These are phyloP conservation scores for Myotis findleyi DNA, from an alignment of 2,797 vertebrate species.

Conservation along the genomic window DNA sequence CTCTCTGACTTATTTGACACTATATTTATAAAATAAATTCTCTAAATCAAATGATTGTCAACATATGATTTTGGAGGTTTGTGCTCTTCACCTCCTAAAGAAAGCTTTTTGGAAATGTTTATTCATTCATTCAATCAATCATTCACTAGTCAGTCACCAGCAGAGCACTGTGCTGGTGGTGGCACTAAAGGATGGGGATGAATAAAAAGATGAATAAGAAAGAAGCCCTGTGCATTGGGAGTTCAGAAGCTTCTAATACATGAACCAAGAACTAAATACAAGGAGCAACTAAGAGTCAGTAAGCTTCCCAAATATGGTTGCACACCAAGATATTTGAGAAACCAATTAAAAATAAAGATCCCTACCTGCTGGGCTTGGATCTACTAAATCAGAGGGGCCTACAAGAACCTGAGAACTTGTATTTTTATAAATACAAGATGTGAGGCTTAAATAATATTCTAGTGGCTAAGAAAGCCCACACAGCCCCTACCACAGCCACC, in stretches of 20 bases:
- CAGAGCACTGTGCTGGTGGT: background rate
- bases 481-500: background rate
- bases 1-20: conserved; percentile 66
- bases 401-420: background rate
- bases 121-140: conserved; percentile 23
- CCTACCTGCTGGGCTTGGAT: background rate
- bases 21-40: conserved; percentile 73
- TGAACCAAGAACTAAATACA: conserved; percentile 33
- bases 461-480: conserved; percentile 9
- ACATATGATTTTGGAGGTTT: conserved; percentile 39
- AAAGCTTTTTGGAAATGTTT: conserved; percentile 41
- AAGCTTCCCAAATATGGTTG: background rate
- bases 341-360: conserved; percentile 32
- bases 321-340: background rate
- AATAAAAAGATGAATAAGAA: conserved; percentile 31
- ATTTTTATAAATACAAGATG: background rate
- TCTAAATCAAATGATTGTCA: conserved; percentile 64
- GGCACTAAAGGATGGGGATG: background rate
- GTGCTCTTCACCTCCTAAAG: conserved; percentile 27
- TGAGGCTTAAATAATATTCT: background rate
- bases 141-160: background rate
- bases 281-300: background rate
- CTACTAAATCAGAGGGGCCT: background rate
- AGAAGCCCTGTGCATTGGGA: background rate
- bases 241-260: background rate